Evolutionary conservation across 2,797 vertebrate genomes (phyloP).

Genomic region (Acridotheres tristis): DNA sequence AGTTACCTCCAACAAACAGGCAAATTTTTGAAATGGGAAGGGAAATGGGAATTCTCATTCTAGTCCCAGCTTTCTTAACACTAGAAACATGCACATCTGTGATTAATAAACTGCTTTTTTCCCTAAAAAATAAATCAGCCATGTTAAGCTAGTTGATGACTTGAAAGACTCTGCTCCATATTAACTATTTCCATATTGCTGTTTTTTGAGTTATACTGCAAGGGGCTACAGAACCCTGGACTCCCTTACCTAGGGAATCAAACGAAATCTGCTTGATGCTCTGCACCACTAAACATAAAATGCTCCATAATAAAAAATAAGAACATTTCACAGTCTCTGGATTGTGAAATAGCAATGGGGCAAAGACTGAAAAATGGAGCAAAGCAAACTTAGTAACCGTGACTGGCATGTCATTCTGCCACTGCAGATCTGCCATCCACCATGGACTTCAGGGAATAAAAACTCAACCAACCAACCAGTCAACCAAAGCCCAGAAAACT

Average conservation of each 20-base stretch:
- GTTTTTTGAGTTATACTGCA: neutral
- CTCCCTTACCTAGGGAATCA: neutral
- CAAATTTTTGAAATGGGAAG: constrained; percentile 1
- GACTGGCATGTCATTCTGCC: neutral
- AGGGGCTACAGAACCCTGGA: neutral
- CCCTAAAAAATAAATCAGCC: constrained; percentile 60
- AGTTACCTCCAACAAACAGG: constrained; percentile 4
- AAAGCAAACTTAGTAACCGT: neutral
- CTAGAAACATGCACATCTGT: constrained; percentile 69
- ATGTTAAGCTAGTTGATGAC: constrained; percentile 54
- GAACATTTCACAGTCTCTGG: neutral
- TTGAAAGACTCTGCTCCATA: constrained; percentile 45
- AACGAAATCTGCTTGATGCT: neutral
- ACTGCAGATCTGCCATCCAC: neutral
- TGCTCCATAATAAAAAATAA: neutral
- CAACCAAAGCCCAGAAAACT: neutral
- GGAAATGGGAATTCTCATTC: constrained; percentile 40
- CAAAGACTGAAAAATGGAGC: neutral
- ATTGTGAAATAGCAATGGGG: neutral
- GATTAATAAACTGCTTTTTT: constrained; percentile 52
- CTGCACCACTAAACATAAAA: neutral
- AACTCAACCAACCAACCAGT: neutral
- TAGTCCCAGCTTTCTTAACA: constrained; percentile 52
- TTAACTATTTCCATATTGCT: constrained; percentile 45
- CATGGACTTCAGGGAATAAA: neutral